Base-by-base conservation (phyloP, 2,888 invertebrate species). In the Cynaeus angustus region DNA sequence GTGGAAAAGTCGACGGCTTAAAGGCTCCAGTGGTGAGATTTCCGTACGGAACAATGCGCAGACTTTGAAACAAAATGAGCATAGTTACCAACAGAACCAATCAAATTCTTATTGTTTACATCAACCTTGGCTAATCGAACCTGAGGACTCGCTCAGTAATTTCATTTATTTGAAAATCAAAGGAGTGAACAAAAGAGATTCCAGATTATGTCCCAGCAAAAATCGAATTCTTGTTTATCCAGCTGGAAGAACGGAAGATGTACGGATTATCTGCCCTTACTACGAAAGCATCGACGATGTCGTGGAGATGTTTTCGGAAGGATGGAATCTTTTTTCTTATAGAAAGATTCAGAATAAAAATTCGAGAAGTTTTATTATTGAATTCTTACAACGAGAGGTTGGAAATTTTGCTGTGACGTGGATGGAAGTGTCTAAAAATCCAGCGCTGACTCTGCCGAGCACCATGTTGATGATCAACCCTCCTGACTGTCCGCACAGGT, bases 61-160 rank as follows among this genome's bases (percentile, higher is more conserved):
- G 37, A 78, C 70, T 52, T 72, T 77, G 10, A 74, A 74, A 71
- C 75, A 78, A 55, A 71, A 87, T 45, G 88, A 88, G 76, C 88
- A 88, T 66, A 86, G 87, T 1, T 84, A 86, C 77, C 87, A 87
- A 6, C 87, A 87, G 79, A 89, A 89, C 30, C 87, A 88, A 16
- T 82, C 83, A 0, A 78, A 78, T 0, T 81, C 82, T 7, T 86
- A 86, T 65, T 93, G 93, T 82, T 89, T 91, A 26, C 91, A 91
- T 78, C 90, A 92, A 79, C 93, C 93, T 0, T 94, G 93, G 93
- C 85, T 93, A 0, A 91, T 94, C 66, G 92, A 93, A 81, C 93
- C 93, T 0, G 91, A 92, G 76, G 91, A 92, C 74, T 87, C 90
- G 0, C 86, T 88, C 52, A 90, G 90, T 66, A 89, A 92, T 81